Evolutionary conservation across 2,113 vertebrate species (phyloP).

Genomic region (Martes martes): DNA sequence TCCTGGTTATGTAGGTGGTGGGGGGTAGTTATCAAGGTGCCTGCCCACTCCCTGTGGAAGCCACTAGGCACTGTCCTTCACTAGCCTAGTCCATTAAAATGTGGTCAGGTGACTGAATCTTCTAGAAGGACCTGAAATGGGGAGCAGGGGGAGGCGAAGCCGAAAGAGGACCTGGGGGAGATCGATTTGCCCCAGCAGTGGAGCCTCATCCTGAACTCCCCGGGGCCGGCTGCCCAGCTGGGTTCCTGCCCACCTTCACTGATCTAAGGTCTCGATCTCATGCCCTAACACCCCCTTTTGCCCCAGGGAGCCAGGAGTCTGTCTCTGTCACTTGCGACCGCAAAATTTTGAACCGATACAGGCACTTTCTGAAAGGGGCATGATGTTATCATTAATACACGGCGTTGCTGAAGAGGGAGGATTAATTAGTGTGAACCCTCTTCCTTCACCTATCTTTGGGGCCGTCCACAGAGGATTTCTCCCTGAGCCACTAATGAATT

Average conservation of each 20-base stretch:
- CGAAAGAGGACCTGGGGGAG: background rate
- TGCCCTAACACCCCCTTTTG: background rate
- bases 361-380: constrained; percentile 29
- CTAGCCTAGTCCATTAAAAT: background rate
- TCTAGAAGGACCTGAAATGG: background rate
- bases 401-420: constrained; percentile 51
- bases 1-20: background rate
- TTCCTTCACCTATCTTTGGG: constrained; percentile 60
- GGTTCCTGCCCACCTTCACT: background rate
- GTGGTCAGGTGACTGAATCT: background rate
- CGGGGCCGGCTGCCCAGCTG: background rate
- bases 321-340: background rate
- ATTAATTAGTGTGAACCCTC: constrained; percentile 73
- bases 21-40: background rate
- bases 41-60: background rate
- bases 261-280: background rate
- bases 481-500: constrained; percentile 79
- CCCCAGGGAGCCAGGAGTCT: background rate
- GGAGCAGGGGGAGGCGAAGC: background rate
- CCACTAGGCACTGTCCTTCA: background rate
- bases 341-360: constrained; percentile 6
- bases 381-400: constrained; percentile 30
- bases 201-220: background rate
- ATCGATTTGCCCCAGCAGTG: background rate
- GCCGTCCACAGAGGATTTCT: constrained; percentile 72